A percentile compares a stretch with the other conserved stretches of the same genome.
Conservation (phyloP, 2,113 vertebrate species). For the Phaetusa simplex region DNA sequence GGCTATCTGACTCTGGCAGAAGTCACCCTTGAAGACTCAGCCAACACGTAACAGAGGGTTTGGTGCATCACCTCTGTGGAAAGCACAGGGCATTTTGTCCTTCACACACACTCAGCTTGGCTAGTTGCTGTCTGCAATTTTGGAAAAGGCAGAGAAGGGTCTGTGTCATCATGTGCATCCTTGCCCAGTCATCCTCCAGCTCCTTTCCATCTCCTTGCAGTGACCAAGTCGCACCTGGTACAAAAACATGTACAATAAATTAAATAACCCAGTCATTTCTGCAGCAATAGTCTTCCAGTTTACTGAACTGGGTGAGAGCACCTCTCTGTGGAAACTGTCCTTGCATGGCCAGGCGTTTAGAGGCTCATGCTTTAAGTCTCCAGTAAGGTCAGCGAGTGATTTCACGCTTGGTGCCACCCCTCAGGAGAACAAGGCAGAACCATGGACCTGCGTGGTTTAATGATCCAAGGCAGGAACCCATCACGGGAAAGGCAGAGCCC, state of each 20-base stretch:
- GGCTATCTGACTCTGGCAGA: not conserved
- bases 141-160: not conserved
- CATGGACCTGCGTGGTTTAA: not conserved
- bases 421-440: not conserved
- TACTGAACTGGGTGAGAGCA: conserved; percentile 29
- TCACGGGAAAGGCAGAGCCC: not conserved
- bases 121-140: not conserved
- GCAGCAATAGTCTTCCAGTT: not conserved
- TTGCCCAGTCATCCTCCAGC: not conserved
- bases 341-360: not conserved
- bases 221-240: not conserved
- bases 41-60: not conserved
- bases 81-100: not conserved
- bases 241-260: not conserved
- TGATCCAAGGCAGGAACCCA: not conserved
- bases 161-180: conserved; percentile 11
- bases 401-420: not conserved
- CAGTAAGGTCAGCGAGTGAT: not conserved
- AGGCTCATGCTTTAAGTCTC: not conserved
- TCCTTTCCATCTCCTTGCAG: not conserved
- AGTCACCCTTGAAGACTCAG: not conserved
- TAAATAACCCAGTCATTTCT: not conserved
- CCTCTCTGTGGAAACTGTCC: not conserved
- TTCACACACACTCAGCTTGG: not conserved
- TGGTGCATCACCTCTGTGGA: not conserved